Percentiles rank a stretch among this genome's conserved stretches.
Evolutionary conservation across 2,888 invertebrate genomes (phyloP).

Genomic region (Xestia c-nigrum): DNA sequence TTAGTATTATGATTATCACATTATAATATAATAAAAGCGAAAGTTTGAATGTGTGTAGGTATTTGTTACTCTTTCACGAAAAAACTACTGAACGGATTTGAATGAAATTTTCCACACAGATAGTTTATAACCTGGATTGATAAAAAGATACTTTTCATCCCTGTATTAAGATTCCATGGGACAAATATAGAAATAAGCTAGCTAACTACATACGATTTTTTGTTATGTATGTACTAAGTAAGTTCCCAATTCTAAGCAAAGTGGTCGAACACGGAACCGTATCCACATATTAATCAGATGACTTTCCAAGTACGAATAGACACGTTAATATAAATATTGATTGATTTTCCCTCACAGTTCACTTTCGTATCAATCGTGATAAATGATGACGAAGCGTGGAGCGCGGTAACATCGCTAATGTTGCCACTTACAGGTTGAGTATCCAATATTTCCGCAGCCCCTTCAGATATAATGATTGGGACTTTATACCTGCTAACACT

Average conservation of each 20-base stretch:
- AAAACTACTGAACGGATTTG: too few species aligned
- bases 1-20: background rate
- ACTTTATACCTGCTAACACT: conserved; percentile 38
- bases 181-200: too few species aligned
- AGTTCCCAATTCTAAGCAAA: background rate
- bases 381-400: conserved; percentile 65
- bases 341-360: conserved; percentile 48
- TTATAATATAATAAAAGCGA: too few species aligned
- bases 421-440: conserved; percentile 65
- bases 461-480: conserved; percentile 55
- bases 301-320: conserved; percentile 8
- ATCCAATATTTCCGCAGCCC: conserved; percentile 58
- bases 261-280: background rate
- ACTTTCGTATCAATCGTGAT: conserved; percentile 62
- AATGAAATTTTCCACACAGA: too few species aligned
- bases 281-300: conserved; percentile 28
- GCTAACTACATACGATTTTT: background rate
- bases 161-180: too few species aligned
- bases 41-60: too few species aligned
- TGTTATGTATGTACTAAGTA: background rate
- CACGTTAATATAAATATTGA: conserved; percentile 44
- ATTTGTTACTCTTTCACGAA: too few species aligned
- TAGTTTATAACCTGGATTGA: too few species aligned
- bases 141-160: too few species aligned
- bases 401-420: conserved; percentile 65